Evolutionary conservation across 2,113 vertebrate species (phyloP), one percentile per base, ranked within the genome.

Genomic region (Phodopus roborovskii): DNA sequence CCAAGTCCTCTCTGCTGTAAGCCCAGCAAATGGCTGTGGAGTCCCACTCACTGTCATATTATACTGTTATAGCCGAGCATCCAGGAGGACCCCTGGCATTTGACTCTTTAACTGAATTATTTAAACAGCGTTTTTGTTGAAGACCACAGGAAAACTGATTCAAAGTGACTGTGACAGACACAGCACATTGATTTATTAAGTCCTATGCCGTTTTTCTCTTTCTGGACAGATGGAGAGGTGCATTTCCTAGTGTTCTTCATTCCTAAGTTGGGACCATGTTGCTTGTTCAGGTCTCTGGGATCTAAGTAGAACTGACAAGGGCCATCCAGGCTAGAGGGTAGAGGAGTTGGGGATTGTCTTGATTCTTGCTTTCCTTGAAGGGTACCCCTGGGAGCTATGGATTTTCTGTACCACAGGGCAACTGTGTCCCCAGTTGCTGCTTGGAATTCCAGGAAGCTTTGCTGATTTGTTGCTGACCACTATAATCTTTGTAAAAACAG

Each of bases 11-110:
- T 66, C 70, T 88, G 77, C 87, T 17, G 0, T 28, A 15, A 36
- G 24, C 33, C 58, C 82, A 2, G 0, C 0, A 0, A 60, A 42
- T n/a, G 7, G 10, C 77, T 70, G 36, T 62, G 19, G 15, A 0
- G 0, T 50, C 87, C 53, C 33, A 36, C 56, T 88, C 60, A 3
- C 6, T 3, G 39, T 39, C 58, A 26, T 62, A 8, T 42, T 50
- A 33, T 33, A 45, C n/a, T 42, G 7, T 28, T 13, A 6, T 1
- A 1, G 58, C 45, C 22, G 0, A 1, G 36, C 7, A 3, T 62
- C n/a, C 9, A 0, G 28, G 6, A 3, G n/a, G 66, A 48, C 19
- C 73, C 58, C 77, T 12, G 22, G 33, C 19, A 30, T 36, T 33
- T 20, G 26, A 75, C 7, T 48, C 39, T 12, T 12, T 12, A 26